Evolutionary conservation across 2,888 invertebrate species (phyloP).

Genomic region (Orthonychiurus folsomi): DNA sequence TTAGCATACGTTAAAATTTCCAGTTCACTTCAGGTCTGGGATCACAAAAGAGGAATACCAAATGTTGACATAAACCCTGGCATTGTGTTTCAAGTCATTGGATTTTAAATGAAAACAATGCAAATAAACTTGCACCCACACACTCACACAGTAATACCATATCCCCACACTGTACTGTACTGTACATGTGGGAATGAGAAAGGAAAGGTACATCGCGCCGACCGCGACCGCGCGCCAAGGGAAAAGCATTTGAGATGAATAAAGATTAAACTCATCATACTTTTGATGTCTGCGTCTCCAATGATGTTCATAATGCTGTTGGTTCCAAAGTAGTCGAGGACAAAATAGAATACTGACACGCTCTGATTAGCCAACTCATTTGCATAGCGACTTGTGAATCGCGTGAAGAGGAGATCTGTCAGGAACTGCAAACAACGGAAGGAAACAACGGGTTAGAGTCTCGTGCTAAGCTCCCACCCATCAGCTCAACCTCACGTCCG

Average conservation of each 20-base stretch:
- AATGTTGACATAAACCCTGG: no score
- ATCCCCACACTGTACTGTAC: no score
- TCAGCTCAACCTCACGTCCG: no score
- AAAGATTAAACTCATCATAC: slow-evolving; percentile 23
- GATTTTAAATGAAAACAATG: neutral
- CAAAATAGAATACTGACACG: slow-evolving; percentile 40
- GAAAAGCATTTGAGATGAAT: neutral
- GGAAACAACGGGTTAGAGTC: neutral
- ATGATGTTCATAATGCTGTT: slow-evolving; percentile 40
- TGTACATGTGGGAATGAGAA: no score
- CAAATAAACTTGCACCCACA: neutral
- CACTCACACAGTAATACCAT: neutral
- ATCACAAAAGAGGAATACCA: no score
- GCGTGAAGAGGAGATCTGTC: slow-evolving; percentile 41
- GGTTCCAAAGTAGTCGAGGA: slow-evolving; percentile 40
- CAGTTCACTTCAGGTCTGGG: no score
- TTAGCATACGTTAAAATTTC: no score
- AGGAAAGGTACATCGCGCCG: no score
- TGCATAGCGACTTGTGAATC: slow-evolving; percentile 40
- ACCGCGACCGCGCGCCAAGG: no score
- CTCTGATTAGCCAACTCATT: slow-evolving; percentile 36
- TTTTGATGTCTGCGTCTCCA: slow-evolving; percentile 39
- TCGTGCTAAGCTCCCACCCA: neutral
- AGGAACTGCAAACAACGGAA: slow-evolving; percentile 37
- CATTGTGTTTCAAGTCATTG: no score